Base-by-base conservation (phyloP, 2,888 invertebrate species). In the Ceramica pisi region DNA sequence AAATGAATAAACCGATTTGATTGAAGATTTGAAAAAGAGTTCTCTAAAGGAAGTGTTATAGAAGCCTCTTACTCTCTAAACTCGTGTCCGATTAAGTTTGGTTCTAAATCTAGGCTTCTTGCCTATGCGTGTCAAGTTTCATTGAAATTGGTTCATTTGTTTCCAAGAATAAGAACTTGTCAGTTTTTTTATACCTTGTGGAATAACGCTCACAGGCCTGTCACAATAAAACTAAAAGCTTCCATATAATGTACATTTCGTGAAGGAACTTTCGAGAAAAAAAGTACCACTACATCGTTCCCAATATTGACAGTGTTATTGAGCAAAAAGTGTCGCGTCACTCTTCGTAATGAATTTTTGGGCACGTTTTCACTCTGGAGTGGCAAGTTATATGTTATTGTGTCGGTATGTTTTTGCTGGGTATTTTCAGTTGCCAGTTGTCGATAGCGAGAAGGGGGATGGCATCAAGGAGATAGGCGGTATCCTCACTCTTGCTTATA, bases 261-360 rank as follows among this genome's bases (percentile, higher is more conserved):
- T 10, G 1, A 44, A 61, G 44, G 26, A 73, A 66, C 31, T 59
- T 66, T 35, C 48, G 8, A 57, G 63, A 57, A 68, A 73, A 71
- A 69, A 71, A 51, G 48, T 75, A 26, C 64, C 71, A 67, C 62
- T 26, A 71, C 64, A 53, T 35, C 55, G 60, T 63, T 53, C 56
- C 35, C 35, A 10, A 79, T 76, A 79, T 77, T 77, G 76, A 67
- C 79, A 72, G 67, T 63, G 64, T 68, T 77, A 75, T 80, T 67
- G 64, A 67, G 67, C 68, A 57, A 77, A 75, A 83, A 83, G n/a
- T 79, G 77, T 71, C 57, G 9, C 16, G 67, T 84, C 84, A 84
- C 59, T 60, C 57, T 65, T 59, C 21, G 51, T 79, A 83, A 84
- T 84, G 78, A 84, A 84, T 78, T 81, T 84, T 70, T 59, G 65